Evolutionary conservation across 64 coral and sea anemone species (phyloP), one percentile per base, ranked within the genome.

Genomic region (Orbicella faveolata): DNA sequence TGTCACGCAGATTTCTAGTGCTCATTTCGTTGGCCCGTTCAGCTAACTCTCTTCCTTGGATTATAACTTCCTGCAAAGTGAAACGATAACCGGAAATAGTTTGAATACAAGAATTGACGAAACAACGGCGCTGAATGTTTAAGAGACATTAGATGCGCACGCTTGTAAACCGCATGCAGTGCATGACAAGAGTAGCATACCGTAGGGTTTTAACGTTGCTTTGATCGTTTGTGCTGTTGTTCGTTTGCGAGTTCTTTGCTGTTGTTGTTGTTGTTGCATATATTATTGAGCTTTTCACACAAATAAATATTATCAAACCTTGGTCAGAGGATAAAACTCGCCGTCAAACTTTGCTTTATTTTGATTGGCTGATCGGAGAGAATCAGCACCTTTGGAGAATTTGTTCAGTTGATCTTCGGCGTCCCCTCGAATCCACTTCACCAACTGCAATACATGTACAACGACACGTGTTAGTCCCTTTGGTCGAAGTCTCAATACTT

Each of bases 361-460:
- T 78, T 90, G 83, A 89, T 90, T 72, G 20, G 83, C 93, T 62
- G 83, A n/a, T 54, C 79, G 85, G 21, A 87, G 81, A 35, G 93
- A 90, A 73, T 74, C 81, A 13, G 61, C 52, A 65, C 53, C 83
- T 80, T 82, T 34, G 17, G 73, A 77, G 61, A 88, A 78, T 63
- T 61, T 77, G 87, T 77, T 66, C 8, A 88, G 62, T 23, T 88
- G 87, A 61, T 72, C 36, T 84, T 91, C 84, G 19, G 90, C 94
- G 73, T 93, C 90, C 25, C 88, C 74, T 44, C 82, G 90, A 79
- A 96, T 96, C 94, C 90, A 96, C 34, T 89, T 93, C 21, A 96
- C 79, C 23, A 96, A 69, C 94, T 96, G 52, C 37, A 74, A 59
- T 10, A 41, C 70, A 69, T 3, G 83, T 19, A 70, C 63, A 48